Evolutionary conservation across 2,797 vertebrate genomes (phyloP).

Genomic region (Enteromius fasciolatus): DNA sequence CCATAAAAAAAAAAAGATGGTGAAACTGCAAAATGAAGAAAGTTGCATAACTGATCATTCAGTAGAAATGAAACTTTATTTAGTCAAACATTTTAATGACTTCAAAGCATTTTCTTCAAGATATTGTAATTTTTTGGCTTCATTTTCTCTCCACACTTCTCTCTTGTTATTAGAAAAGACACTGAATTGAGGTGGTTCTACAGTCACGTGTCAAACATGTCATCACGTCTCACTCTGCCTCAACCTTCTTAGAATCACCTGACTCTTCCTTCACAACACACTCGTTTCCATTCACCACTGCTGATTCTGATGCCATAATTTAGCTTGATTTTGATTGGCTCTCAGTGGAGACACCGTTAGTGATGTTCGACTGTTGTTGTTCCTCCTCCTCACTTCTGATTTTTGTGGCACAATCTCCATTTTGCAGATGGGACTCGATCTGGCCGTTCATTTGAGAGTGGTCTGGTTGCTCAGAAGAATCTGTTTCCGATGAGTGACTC

Average conservation of each 20-base stretch:
- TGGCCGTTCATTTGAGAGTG: slow-evolving; percentile 25
- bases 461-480: slow-evolving; percentile 8
- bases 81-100: slow-evolving; percentile 2
- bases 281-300: slow-evolving; percentile 48
- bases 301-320: slow-evolving; percentile 19
- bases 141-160: not conserved
- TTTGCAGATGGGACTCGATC: slow-evolving; percentile 35
- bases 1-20: not conserved
- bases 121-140: not conserved
- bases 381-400: slow-evolving; percentile 18
- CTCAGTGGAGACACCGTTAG: not conserved
- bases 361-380: slow-evolving; percentile 8
- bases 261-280: slow-evolving; percentile 11
- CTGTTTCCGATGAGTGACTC: not conserved
- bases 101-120: slow-evolving; percentile 2
- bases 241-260: slow-evolving; percentile 17
- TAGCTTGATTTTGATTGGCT: slow-evolving; percentile 39
- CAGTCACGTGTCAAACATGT: not conserved
- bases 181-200: not conserved
- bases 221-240: slow-evolving; percentile 13
- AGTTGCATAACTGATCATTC: not conserved
- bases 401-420: slow-evolving; percentile 39
- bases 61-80: not conserved
- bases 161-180: not conserved
- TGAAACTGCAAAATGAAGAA: not conserved